Base-by-base conservation (phyloP, 2,113 vertebrate genomes). In the Natator depressus region DNA sequence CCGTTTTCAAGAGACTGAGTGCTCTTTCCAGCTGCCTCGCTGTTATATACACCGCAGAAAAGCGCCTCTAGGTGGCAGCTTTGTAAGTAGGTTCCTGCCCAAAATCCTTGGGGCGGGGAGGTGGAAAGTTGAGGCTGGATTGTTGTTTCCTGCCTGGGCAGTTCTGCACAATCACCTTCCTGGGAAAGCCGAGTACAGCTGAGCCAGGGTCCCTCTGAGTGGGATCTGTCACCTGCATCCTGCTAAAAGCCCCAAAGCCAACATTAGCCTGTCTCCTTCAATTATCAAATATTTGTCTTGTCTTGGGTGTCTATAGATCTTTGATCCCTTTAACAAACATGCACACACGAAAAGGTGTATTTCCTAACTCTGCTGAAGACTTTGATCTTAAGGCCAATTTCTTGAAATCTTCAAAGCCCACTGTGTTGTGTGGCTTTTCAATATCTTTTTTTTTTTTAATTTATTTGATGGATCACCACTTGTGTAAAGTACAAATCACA, bases 21-120 rank as follows among this genome's bases (percentile, higher is more conserved):
- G 8, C 65, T 3, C 31, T 5, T 8, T 6, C 4, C 76, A 2
- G 57, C 85, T 6, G 76, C 20, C 78, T 8, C 2, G 90, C 47
- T 3, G 24, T 95, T 98, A 96, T 98, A 96, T 93, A 94, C 85
- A 38, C 95, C 54, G 81, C 89, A 13, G 94, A 29, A 13, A 50
- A 89, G 78, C 85, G 96, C 97, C 98, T 86, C 96, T 95, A 96
- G 97, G 75, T 94, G 98, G 98, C 97, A 96, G 97, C 93, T 46
- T 69, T 38, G 95, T 5, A 81, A 46, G 42, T 81, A 69, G 13
- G 80, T 10, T 29, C n/a, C 42, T 12, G 49, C 79, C 62, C 51
- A 80, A 9, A 50, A 10, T 31, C 81, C 6, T 31, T 8, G 51
- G 3, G 14, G 24, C 27, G 69, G 4, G 14, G 9, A 47, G 31